Base-by-base conservation (phyloP, 2,113 vertebrate genomes). In the Paramisgurnus dabryanus region DNA sequence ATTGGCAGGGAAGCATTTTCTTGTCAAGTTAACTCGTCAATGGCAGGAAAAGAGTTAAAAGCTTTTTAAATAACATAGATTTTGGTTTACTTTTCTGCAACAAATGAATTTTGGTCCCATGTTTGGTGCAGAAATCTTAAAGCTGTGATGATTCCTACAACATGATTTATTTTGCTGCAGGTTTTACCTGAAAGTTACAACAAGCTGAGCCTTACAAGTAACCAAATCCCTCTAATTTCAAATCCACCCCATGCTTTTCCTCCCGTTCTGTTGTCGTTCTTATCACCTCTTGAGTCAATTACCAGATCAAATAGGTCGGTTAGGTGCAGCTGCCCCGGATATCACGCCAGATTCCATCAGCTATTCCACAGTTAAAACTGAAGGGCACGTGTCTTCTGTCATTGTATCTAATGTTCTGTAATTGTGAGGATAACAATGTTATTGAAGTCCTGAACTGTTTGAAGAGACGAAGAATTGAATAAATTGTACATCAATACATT, bases 281-380 rank as follows among this genome's bases (percentile, higher is more conserved):
- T 76, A 76, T 76, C 74, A 40, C 61, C 74, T 15, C 43, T 53
- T 1, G 74, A 76, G 74, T 76, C 74, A 76, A 63, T 76, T 76
- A 76, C 74, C 43, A 3, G 61, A 76, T 76, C 74, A 76, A 66
- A 76, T 47, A 27, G 74, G 61, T 76, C 61, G 15, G 45, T 66
- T 13, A 39, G 45, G 74, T 66, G 40, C 74, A 49, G 61, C 60
- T 66, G 45, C 71, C 13, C 22, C 18, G 40, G 69, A 57, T 74
- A 58, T 64, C 40, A 65, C 49, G 6, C 13, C 6, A 55, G 27
- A 55, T 66, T 76, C 60, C 61, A 76, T 76, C 74, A 76, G 74
- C 47, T 66, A 53, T 55, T 76, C 61, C 3, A 3, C 15, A 11
- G 74, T 61, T 76, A 47, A 76, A 50, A 55, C 60, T 40, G 47